Evolutionary conservation across 1,140 invertebrate species (phyloP), one percentile per base, ranked within the genome.

Genomic region (Apis cerana): DNA sequence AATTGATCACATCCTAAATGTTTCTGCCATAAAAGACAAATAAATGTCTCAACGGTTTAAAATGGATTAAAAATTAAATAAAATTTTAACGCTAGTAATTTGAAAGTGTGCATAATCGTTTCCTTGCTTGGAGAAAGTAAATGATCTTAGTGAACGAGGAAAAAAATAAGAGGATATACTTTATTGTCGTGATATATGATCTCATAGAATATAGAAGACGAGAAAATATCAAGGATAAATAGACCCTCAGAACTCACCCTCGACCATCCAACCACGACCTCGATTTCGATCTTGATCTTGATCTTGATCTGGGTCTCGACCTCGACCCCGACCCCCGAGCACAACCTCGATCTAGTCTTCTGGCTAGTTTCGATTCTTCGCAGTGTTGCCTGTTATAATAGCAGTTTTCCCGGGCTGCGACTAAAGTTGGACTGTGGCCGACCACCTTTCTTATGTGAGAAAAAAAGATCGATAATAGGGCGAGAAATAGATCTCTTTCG

Each of bases 201-300:
- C 50, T 9, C 4, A 33, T 33, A 33, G 1, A 33, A 33, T 33
- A 33, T 33, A 33, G 27, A 65, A 48, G 11, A 67, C 48, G 65
- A 50, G 67, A 50, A 50, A 50, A 54, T 27, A 21, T 70, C 48
- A 27, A 17, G 23, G 23, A 54, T 3, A 75, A 68, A 54, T 75
- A 27, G 50, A 10, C 74, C 21, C 56, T 64, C 33, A 7, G 43
- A 11, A 19, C 82, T 87, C 78, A 74, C 71, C 82, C 75, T 84
- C 62, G 56, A 56, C 33, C 74, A 27, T 87, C 75, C 33, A 62
- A 75, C 11, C 70, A 33, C 65, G 80, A 33, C 68, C 67, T 86
- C 75, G 82, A 71, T 54, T 84, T 77, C 85, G 88, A 79, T 84
- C 68, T 75, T 83, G 88, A 81, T 86, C 65, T 81, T 71, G 76